These are phyloP conservation scores for Lordiphosa mommai DNA, from an alignment of 1,140 invertebrate species.

Conservation along the genomic window DNA sequence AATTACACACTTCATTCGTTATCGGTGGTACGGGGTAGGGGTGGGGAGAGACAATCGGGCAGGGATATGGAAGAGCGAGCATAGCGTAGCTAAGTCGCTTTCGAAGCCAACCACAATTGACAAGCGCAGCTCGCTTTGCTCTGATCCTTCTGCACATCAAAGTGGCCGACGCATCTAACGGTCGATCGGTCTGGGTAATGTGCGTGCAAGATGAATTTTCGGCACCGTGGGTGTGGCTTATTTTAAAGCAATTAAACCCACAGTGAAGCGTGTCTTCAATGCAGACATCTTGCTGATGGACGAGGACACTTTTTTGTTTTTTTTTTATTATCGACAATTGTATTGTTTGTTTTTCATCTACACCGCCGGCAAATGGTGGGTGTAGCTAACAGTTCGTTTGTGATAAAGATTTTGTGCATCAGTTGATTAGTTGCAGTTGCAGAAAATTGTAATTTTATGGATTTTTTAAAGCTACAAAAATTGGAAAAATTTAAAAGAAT, in stretches of 20 bases:
- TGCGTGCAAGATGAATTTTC: constrained; percentile 73
- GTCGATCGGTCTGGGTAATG: constrained; percentile 50
- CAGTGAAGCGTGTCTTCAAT: constrained; percentile 63
- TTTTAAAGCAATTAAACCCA: constrained; percentile 73
- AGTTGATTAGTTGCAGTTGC: no score
- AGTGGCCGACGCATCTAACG: constrained; percentile 50
- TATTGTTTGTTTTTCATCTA: no score
- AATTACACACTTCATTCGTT: constrained; percentile 74
- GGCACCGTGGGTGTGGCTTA: constrained; percentile 66
- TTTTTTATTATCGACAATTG: no score
- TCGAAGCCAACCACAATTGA: constrained; percentile 70
- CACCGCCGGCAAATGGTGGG: no score
- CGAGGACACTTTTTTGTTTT: no score
- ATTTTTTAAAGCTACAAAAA: no score
- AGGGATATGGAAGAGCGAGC: not conserved
- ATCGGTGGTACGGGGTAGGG: constrained; percentile 38
- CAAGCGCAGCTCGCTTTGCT: constrained; percentile 41
- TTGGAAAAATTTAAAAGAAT: no score
- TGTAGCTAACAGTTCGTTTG: no score
- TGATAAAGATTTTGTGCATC: no score
- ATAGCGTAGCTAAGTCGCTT: constrained; percentile 55
- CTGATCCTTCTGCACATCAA: constrained; percentile 58
- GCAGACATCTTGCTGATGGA: not conserved
- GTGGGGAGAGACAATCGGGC: no score
- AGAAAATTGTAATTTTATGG: no score